Evolutionary conservation across 2,888 invertebrate genomes (phyloP).

Genomic region (Tetragonisca angustula): DNA sequence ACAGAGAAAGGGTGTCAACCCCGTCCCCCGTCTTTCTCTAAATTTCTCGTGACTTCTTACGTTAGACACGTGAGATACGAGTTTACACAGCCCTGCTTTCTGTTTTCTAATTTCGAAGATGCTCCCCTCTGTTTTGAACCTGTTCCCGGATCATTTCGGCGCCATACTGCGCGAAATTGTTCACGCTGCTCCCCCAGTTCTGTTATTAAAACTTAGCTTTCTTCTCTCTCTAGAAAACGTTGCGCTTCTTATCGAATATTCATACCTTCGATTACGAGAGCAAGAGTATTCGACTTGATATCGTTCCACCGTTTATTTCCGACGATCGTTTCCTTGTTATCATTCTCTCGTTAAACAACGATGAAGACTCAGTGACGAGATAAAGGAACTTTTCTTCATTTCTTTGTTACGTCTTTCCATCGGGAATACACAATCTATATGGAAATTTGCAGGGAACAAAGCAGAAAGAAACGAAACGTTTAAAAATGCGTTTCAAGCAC

Average conservation of each 20-base stretch:
- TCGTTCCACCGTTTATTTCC: background rate
- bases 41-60: conserved; percentile 24
- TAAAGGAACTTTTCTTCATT: background rate
- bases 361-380: background rate
- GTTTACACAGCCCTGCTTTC: conserved; percentile 9
- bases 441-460: too few species aligned
- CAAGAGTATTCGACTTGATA: background rate
- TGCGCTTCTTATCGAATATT: background rate
- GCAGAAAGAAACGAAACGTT: too few species aligned
- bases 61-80: conserved; percentile 21
- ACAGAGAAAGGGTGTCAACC: conserved; percentile 17
- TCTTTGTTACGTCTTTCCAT: background rate
- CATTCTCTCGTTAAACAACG: background rate
- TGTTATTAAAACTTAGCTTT: conserved; percentile 1
- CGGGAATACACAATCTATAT: too few species aligned
- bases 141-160: background rate
- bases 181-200: background rate
- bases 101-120: conserved; percentile 27
- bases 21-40: background rate
- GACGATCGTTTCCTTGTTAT: background rate
- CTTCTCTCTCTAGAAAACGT: background rate
- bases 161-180: background rate
- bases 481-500: too few species aligned
- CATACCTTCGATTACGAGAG: background rate
- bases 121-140: background rate